These are phyloP conservation scores for Anolis carolinensis DNA, from an alignment of 2,113 vertebrate genomes.

Conservation along the genomic window DNA sequence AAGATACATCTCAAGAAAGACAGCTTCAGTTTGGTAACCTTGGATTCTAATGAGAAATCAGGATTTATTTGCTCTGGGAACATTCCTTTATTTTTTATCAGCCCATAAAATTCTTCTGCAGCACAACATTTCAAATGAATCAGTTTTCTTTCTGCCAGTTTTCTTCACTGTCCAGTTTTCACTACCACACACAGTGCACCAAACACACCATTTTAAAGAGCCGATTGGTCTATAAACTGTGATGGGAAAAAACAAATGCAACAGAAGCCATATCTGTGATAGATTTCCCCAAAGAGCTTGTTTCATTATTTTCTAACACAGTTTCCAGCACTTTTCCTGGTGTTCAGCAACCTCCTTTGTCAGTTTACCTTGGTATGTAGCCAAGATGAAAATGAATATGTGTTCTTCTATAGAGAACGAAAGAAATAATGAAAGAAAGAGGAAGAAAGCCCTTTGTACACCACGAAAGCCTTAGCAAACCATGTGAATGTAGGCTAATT, in stretches of 20 bases:
- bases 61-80: not conserved
- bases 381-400: not conserved
- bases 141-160: no score
- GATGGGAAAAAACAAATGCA: not conserved
- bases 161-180: no score
- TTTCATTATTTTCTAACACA: not conserved
- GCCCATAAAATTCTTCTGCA: no score
- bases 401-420: not conserved
- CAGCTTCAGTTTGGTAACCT: not conserved
- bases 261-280: not conserved
- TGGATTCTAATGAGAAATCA: no score
- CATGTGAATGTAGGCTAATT: not conserved
- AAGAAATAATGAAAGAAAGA: not conserved
- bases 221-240: not conserved
- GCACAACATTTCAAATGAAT: no score
- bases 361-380: not conserved
- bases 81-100: no score
- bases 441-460: not conserved
- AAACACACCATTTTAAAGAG: not conserved
- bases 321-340: not conserved
- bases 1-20: not conserved
- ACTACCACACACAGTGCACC: no score
- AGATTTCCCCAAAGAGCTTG: not conserved
- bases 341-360: not conserved
- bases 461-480: not conserved